These are phyloP conservation scores for Arenicola marina DNA, from an alignment of 2,888 invertebrate genomes.

Conservation along the genomic window DNA sequence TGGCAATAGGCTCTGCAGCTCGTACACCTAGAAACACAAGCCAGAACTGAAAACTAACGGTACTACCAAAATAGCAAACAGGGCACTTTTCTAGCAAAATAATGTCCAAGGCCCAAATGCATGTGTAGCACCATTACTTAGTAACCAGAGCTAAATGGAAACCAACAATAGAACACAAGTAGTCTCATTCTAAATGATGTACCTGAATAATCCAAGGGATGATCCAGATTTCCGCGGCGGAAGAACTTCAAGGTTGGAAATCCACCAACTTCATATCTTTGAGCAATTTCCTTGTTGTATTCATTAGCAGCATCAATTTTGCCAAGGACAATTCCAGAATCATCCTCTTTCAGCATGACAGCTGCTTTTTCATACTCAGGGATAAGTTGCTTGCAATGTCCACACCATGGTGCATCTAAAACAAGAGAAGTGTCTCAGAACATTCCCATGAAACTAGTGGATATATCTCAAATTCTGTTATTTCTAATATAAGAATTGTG, in stretches of 20 bases:
- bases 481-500: too few species aligned
- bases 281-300: constrained; percentile 52
- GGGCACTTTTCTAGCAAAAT: neutral
- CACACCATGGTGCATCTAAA: constrained; percentile 99
- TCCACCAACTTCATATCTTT: neutral
- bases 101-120: too few species aligned
- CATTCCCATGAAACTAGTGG: too few species aligned
- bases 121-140: too few species aligned
- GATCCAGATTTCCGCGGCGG: neutral
- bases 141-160: too few species aligned
- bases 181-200: too few species aligned
- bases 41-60: neutral
- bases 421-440: neutral
- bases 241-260: neutral
- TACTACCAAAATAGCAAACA: neutral
- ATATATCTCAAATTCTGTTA: too few species aligned
- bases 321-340: constrained; percentile 83
- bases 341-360: constrained; percentile 76
- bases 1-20: neutral
- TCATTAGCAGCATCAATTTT: constrained; percentile 98
- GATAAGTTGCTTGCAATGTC: constrained; percentile 96
- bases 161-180: too few species aligned
- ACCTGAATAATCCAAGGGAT: too few species aligned
- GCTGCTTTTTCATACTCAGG: constrained; percentile 97
- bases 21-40: neutral